These are phyloP conservation scores for Halcyon chelicuti DNA, from an alignment of 2,797 vertebrate species.

Conservation along the genomic window DNA sequence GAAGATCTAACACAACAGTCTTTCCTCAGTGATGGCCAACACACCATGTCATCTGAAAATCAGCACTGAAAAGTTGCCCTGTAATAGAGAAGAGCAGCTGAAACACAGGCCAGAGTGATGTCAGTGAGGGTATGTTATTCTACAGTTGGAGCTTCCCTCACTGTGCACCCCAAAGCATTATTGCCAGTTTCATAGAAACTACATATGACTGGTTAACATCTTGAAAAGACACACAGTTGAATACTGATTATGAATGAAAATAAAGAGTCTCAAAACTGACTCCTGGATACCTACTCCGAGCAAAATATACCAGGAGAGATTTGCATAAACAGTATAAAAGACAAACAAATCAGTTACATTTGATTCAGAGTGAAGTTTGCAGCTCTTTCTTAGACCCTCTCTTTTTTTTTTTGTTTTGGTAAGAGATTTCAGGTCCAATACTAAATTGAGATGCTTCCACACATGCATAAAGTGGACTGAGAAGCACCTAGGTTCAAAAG, in stretches of 20 bases:
- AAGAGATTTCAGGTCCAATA: not conserved
- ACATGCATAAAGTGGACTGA: not conserved
- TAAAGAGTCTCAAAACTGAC: not conserved
- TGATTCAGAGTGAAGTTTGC: not conserved
- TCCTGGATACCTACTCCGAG: not conserved
- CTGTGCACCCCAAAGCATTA: not conserved
- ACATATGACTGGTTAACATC: not conserved
- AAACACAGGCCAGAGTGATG: not conserved
- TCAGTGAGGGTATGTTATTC: not conserved
- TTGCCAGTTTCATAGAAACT: not conserved
- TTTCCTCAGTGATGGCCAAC: not conserved
- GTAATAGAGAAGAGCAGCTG: not conserved
- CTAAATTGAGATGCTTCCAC: not conserved
- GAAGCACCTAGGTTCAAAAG: not conserved
- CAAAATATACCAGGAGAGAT: not conserved
- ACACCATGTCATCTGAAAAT: not conserved
- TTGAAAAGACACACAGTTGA: not conserved
- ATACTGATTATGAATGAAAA: not conserved
- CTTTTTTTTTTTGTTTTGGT: not conserved
- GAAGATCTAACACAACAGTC: not conserved
- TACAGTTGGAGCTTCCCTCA: not conserved
- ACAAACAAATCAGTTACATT: not conserved
- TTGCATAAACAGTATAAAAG: not conserved
- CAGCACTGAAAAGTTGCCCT: not conserved
- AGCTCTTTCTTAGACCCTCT: not conserved